Evolutionary conservation across 1,140 invertebrate genomes (phyloP), one percentile per base, ranked within the genome.

Genomic region (Centruroides vittatus): DNA sequence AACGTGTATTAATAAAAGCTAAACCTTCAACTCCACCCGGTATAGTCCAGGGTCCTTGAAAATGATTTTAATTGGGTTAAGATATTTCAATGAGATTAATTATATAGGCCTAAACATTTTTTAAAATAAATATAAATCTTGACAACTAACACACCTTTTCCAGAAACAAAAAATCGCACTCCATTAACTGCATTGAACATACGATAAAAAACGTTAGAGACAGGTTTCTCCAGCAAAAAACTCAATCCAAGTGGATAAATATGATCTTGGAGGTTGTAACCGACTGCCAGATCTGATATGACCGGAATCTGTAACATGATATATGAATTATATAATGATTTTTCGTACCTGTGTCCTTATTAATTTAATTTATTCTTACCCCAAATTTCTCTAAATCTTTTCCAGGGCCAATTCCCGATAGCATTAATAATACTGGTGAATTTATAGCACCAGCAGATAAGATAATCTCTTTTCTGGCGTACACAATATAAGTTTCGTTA

Each of bases 401-500:
- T 47, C 79, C 78, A 0, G 91, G 89, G 0, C 91, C 92, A 2
- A 95, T 80, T 0, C 92, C 93, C 3, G 89, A 93, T 0, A 96
- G 73, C 88, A 95, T 92, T 5, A 97, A 72, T 0, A 97, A 67
- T 67, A 96, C 92, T 0, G 93, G 88, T 0, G 90, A 89, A 70
- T 93, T 92, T 0, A 97, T 80, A 0, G 90, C 79, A 0, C 94
- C 93, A 1, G 82, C 89, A 11, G 86, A 89, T 5, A 93, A 65
- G 52, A 93, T 88, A 0, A 95, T 84, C 73, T 97, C 93, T 69
- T 87, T 90, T 11, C 75, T 81, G 0, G 89, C 88, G 50, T 82
- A 73, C 9, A 90, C 82, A 36, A 84, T 79, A 65, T 84, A 80
- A 0, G 84, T 71, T 72, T 82, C 81, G 55, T 81, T 82, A 52